Evolutionary conservation across 2,797 vertebrate genomes (phyloP).

Genomic region (Gymnoscopelus braueri): DNA sequence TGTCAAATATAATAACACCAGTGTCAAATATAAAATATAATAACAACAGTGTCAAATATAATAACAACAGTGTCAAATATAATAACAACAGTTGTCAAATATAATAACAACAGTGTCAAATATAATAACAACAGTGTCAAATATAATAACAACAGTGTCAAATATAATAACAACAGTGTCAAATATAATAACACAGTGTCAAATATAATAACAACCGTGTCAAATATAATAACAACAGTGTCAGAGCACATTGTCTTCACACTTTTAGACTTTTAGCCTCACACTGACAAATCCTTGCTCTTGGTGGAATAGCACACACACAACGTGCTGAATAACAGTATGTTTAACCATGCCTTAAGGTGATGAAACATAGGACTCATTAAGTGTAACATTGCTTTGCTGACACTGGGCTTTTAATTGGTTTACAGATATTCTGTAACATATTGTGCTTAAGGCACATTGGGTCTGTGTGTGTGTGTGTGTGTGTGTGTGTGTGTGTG

Average conservation of each 20-base stretch:
- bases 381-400: conserved; percentile 13
- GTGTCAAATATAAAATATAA: too few species aligned
- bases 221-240: too few species aligned
- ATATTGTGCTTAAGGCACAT: not conserved
- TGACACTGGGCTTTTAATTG: conserved; percentile 40
- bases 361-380: conserved; percentile 13
- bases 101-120: not conserved
- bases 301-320: too few species aligned
- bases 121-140: too few species aligned
- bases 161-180: too few species aligned
- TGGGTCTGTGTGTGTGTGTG: not conserved
- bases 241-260: too few species aligned
- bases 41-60: not conserved
- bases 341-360: conserved; percentile 35
- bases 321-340: not conserved
- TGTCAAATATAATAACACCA: not conserved
- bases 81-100: not conserved
- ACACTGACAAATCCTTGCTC: too few species aligned
- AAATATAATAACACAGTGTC: too few species aligned
- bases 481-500: not conserved
- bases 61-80: too few species aligned
- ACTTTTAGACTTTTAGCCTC: too few species aligned
- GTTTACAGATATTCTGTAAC: conserved; percentile 33
- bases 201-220: not conserved
- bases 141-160: not conserved